Percentiles rank a stretch among this genome's conserved stretches.
Conservation (phyloP, 2,797 vertebrate species). For the Merluccius polli region DNA sequence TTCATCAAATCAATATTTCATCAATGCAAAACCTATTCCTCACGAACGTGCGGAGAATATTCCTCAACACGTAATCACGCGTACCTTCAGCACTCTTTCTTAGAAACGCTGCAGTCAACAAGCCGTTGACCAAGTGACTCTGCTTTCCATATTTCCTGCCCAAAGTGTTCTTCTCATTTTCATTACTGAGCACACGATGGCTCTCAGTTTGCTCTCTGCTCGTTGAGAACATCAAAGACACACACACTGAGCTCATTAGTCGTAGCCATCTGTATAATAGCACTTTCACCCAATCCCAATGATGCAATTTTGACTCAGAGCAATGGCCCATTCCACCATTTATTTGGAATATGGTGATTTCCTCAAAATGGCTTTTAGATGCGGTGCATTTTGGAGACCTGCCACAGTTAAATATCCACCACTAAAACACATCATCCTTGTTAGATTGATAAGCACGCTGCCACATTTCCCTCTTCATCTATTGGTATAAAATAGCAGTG, state of each 20-base stretch:
- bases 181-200: slow-evolving; percentile 60
- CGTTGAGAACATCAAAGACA: slow-evolving; percentile 62
- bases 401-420: slow-evolving; percentile 24
- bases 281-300: slow-evolving; percentile 60
- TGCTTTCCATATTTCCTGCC: slow-evolving; percentile 60
- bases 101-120: slow-evolving; percentile 54
- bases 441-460: slow-evolving; percentile 23
- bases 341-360: slow-evolving; percentile 49
- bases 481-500: slow-evolving; percentile 24
- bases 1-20: neutral
- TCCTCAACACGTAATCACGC: neutral
- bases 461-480: slow-evolving; percentile 23
- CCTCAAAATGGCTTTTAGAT: slow-evolving; percentile 40
- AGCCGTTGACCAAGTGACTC: slow-evolving; percentile 48
- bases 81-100: slow-evolving; percentile 30
- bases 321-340: slow-evolving; percentile 54
- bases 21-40: neutral
- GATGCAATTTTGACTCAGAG: slow-evolving; percentile 65
- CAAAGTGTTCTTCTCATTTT: slow-evolving; percentile 57
- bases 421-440: slow-evolving; percentile 35
- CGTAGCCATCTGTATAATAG: slow-evolving; percentile 74
- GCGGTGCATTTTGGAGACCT: slow-evolving; percentile 23
- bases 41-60: neutral
- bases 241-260: slow-evolving; percentile 74
- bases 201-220: slow-evolving; percentile 61